Base-by-base conservation (phyloP, 2,113 vertebrate species). In the Zosterops hypoxanthus region DNA sequence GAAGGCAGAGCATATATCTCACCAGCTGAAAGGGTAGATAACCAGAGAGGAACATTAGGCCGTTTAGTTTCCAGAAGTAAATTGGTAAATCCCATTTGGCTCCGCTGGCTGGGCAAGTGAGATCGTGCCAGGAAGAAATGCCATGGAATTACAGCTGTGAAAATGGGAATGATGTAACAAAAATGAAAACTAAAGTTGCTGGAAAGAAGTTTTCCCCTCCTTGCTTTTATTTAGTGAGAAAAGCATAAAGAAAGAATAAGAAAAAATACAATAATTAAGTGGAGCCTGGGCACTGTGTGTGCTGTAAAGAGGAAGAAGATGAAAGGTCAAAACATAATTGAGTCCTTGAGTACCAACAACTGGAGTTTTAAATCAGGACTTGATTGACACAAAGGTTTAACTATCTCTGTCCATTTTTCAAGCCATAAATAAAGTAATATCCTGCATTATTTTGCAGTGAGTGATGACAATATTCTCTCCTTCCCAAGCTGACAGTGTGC, bases 1-100 rank as follows among this genome's bases (percentile, higher is more conserved):
- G 91, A 82, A 94, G 86, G 86, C 75, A 84, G 86, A 92, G 91
- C 72, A 52, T 75, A 93, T 68, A 95, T 94, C 88, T 94, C 72
- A 68, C 77, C 78, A 88, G 90, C 92, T 95, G 82, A 96, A 97
- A 69, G 88, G 63, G 72, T 57, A 93, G 95, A 96, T 96, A 97
- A 96, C 73, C 81, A 59, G 50, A 86, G 69, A 96, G 72, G 66
- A 91, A 36, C 41, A 82, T 82, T 68, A 80, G 76, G 55, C 83
- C 73, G 44, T 89, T 97, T 95, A 80, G 90, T 94, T 94, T 91
- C 55, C 71, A 77, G 55, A 53, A 79, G 86, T 93, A 86, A 94
- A 95, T 84, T 84, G 66, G 89, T 69, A 94, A 90, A 77, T 91
- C 76, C 90, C 39, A 68, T 79, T 94, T 92, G 82, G 85, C 39